Percentiles rank a stretch among this genome's conserved stretches.
These are phyloP conservation scores for Diloba caeruleocephala DNA, from an alignment of 2,888 invertebrate genomes.

Conservation along the genomic window DNA sequence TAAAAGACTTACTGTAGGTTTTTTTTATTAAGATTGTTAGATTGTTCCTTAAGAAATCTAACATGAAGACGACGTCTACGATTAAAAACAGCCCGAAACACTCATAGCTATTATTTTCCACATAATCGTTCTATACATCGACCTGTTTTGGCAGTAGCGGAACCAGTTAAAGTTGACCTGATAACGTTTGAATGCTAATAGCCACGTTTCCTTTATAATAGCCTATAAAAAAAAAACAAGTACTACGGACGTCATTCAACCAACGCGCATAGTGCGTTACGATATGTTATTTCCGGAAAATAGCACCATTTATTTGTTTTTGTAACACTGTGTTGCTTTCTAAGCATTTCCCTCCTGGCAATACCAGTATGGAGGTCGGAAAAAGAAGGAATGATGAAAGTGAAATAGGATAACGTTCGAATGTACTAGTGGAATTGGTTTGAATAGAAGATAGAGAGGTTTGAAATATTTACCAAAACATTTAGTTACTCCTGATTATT, in stretches of 20 bases:
- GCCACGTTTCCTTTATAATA: constrained; percentile 43
- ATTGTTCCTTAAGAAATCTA: too few species aligned
- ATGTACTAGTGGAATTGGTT: constrained; percentile 6
- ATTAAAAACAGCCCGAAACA: too few species aligned
- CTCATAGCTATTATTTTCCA: constrained; percentile 14
- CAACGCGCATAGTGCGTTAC: constrained; percentile 33
- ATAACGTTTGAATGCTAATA: constrained; percentile 32
- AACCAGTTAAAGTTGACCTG: constrained; percentile 45
- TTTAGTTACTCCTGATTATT: too few species aligned
- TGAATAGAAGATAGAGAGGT: not conserved
- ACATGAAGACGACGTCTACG: too few species aligned
- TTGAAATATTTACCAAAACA: too few species aligned
- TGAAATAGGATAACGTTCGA: constrained; percentile 17
- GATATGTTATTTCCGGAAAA: constrained; percentile 43
- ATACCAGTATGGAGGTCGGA: constrained; percentile 13
- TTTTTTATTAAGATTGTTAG: too few species aligned
- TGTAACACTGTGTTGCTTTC: constrained; percentile 20
- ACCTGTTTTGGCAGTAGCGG: constrained; percentile 36
- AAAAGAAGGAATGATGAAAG: constrained; percentile 23
- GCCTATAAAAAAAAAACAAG: constrained; percentile 46
- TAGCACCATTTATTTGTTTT: constrained; percentile 16
- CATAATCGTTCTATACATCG: constrained; percentile 34
- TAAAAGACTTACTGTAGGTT: too few species aligned
- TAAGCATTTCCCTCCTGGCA: constrained; percentile 39
- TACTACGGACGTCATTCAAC: constrained; percentile 40